Evolutionary conservation across 2,888 invertebrate species (phyloP), one percentile per base, ranked within the genome.

Genomic region (Acholoe squamosa): DNA sequence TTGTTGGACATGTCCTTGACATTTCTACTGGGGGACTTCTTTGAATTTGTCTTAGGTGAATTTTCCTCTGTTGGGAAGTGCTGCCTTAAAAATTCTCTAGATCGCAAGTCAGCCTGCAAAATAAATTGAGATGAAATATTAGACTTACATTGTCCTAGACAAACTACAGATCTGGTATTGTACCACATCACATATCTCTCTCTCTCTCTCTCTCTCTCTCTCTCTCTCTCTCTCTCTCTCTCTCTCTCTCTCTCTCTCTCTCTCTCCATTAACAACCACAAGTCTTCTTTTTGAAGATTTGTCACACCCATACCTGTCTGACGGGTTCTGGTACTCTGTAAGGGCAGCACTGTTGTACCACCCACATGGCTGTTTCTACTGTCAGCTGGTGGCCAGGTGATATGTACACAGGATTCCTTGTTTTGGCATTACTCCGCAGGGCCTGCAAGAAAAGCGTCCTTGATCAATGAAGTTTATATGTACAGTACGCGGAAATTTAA

Each of bases 281-380:
- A 19, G 5, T n/a, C 7, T 67, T 16, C 14, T n/a, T 19, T 67
- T 19, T 67, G n/a, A n/a, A 67, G 14, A 67, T 19, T 19, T n/a
- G 12, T 67, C 7, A 19, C n/a, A 7, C n/a, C 12, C 67, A 12
- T 92, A 95, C 95, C 94, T 93, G 93, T 93, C 95, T 92, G 12
- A 94, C 93, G 56, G 95, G 95, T 92, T 95, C 95, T 84, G 95
- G 95, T 84, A 95, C 93, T 67, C 95, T 92, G 92, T 94, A 94
- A 91, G 93, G 93, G 91, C 94, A 94, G 91, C 94, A 95, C 52
- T 91, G 91, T 76, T 93, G 92, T 10, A 94, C 95, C 52, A 95
- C 92, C 93, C 92, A 93, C 3, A 94, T 93, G 25, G 95, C 94
- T 5, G 95, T 94, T 5, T 94, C 93, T 91, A 95, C 91, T 89